Evolutionary conservation across 2,113 vertebrate genomes (phyloP).

Genomic region (Pollimyrus isidori): DNA sequence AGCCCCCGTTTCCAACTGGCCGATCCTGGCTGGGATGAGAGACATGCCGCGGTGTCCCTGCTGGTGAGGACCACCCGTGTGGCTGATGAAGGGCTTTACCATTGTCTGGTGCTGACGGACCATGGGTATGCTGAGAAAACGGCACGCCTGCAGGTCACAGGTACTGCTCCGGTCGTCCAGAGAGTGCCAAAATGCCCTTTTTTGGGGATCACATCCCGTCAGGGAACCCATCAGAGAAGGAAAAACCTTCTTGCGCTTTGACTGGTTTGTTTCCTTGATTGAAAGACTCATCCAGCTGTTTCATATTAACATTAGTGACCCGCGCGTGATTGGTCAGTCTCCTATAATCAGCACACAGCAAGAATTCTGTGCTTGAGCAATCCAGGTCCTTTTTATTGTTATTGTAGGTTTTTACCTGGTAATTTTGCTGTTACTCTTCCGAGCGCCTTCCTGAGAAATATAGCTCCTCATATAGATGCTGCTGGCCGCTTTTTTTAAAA

Average conservation of each 20-base stretch:
- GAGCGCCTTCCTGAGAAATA: neutral
- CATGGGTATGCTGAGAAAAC: neutral
- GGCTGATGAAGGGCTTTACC: constrained; percentile 1
- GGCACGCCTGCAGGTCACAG: neutral
- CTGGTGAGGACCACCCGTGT: neutral
- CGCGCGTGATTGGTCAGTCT: neutral
- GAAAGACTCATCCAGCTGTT: neutral
- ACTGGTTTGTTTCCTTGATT: neutral
- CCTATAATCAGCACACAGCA: neutral
- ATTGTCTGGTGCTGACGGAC: constrained; percentile 1
- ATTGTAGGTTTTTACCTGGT: neutral
- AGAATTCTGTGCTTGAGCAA: neutral
- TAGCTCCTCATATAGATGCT: neutral
- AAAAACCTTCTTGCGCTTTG: neutral
- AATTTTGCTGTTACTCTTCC: neutral
- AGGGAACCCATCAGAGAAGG: neutral
- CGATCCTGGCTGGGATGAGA: neutral
- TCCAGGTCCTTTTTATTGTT: neutral
- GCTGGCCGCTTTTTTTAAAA: no score
- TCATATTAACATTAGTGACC: neutral
- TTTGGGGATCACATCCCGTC: neutral
- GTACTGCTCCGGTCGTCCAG: neutral
- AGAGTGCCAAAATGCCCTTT: neutral
- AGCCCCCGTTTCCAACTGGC: neutral
- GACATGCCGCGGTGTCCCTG: neutral